Conservation (phyloP, 37 sponge, comb jelly and placozoan species). For the Geodia barretti region DNA sequence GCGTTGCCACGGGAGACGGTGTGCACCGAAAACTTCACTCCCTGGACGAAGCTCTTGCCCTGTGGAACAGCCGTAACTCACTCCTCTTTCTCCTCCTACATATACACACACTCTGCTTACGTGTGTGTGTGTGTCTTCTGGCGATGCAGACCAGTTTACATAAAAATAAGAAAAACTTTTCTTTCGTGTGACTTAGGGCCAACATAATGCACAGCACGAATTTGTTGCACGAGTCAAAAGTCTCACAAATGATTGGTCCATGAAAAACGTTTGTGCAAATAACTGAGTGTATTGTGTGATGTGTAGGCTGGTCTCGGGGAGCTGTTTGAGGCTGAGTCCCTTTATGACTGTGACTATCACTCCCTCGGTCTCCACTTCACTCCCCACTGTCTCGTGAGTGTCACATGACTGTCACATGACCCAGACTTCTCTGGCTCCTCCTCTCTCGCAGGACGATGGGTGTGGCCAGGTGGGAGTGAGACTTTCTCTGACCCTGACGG, state of each 20-base stretch:
- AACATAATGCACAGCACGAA: too few relatives aligned
- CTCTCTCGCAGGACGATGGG: slow-evolving; percentile 32
- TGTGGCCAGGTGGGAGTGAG: slow-evolving; percentile 56
- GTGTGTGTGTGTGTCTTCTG: too few relatives aligned
- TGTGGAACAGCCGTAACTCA: slow-evolving; percentile 76
- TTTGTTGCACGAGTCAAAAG: too few relatives aligned
- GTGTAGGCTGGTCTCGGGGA: slow-evolving; percentile 75
- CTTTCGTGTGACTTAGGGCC: too few relatives aligned
- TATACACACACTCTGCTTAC: neutral
- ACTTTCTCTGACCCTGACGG: slow-evolving; percentile 57
- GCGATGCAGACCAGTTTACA: too few relatives aligned
- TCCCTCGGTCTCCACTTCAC: slow-evolving; percentile 83
- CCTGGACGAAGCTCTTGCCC: slow-evolving; percentile 95
- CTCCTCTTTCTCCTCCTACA: neutral
- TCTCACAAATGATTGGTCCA: too few relatives aligned
- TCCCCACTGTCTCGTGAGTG: slow-evolving; percentile 56
- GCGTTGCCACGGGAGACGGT: slow-evolving; percentile 90
- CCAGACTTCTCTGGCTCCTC: neutral
- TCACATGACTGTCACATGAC: neutral
- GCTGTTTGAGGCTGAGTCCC: slow-evolving; percentile 61
- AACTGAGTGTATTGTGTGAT: too few relatives aligned
- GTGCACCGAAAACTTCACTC: slow-evolving; percentile 99
- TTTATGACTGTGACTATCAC: slow-evolving; percentile 89
- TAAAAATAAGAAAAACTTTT: too few relatives aligned
- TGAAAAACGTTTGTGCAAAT: too few relatives aligned